Evolutionary conservation across 2,113 vertebrate genomes (phyloP), one percentile per base, ranked within the genome.

Genomic region (Perca flavescens): DNA sequence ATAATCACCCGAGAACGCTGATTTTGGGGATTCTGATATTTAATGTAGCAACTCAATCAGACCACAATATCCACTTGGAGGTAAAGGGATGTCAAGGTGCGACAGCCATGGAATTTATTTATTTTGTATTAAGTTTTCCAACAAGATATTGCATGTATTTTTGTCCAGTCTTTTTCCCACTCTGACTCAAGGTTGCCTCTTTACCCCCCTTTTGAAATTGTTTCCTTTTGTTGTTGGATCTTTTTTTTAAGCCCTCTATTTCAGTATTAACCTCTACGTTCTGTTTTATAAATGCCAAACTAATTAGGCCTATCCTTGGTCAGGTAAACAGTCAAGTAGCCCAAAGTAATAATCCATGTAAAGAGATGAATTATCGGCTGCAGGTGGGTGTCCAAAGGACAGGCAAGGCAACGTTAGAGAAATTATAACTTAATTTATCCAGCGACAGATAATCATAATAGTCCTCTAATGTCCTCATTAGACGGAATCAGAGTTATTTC

Each of bases 401-500:
- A 17, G 10, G 22, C 69, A 3, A 6, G 6, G 54, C 56, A 43
- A 61, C 50, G 22, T 50, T 56, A 25, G 11, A 62, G 58, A 85
- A 69, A 61, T 66, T 4, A 56, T 21, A 21, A 57, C 67, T 68
- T 75, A 2, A 62, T 82, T 82, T 52, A 54, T 46, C 28, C 15
- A 5, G 22, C 22, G 65, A 28, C 52, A 74, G 28, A 61, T 5
- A 6, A 78, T 76, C 74, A n/a, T 75, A 83, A 83, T 63, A 66
- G 79, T 46, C 25, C 47, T 58, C 17, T 62, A 80, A 80, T 71
- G 69, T 82, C 60, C 49, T 56, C 54, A 50, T 88, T 56, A 72
- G 74, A 16, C 19, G 9, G 11, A 53, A 16, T 77, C 63, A 54
- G 22, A 79, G 69, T 36, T 43, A 58, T 74, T 84, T 84, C 43